These are phyloP conservation scores for Blastobasis adustella DNA, from an alignment of 2,888 invertebrate species.

Conservation along the genomic window DNA sequence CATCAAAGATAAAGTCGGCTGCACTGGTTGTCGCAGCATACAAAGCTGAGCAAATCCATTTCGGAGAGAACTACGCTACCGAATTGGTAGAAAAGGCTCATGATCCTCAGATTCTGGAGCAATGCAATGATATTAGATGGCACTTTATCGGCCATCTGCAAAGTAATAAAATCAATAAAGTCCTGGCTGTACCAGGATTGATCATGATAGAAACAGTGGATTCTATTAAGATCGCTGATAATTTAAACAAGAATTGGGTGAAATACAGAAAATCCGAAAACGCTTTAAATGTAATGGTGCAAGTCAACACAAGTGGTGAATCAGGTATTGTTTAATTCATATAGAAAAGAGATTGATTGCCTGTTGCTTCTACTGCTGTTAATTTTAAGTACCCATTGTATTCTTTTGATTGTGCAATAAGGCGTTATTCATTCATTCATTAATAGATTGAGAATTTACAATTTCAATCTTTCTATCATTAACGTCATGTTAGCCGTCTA, in stretches of 20 bases:
- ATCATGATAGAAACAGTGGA: constrained; percentile 93
- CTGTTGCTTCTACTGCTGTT: too few species aligned
- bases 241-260: constrained; percentile 84
- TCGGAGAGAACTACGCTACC: constrained; percentile 98
- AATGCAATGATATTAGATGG: constrained; percentile 95
- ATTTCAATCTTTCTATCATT: constrained; percentile 3
- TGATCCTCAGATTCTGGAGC: constrained; percentile 79
- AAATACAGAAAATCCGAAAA: constrained; percentile 72
- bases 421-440: too few species aligned
- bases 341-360: too few species aligned
- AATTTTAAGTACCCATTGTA: too few species aligned
- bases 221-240: constrained; percentile 86
- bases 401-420: too few species aligned
- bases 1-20: constrained; percentile 93
- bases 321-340: constrained; percentile 74
- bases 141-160: constrained; percentile 98
- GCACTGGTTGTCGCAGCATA: constrained; percentile 89
- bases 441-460: too few species aligned
- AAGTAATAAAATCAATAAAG: constrained; percentile 92
- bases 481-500: not conserved
- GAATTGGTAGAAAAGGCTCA: constrained; percentile 88
- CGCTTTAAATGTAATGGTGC: constrained; percentile 89
- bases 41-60: constrained; percentile 90
- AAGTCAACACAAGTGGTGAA: constrained; percentile 97
- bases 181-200: constrained; percentile 83